Evolutionary conservation across 2,113 vertebrate genomes (phyloP), one percentile per base, ranked within the genome.

Genomic region (Elephas maximus): DNA sequence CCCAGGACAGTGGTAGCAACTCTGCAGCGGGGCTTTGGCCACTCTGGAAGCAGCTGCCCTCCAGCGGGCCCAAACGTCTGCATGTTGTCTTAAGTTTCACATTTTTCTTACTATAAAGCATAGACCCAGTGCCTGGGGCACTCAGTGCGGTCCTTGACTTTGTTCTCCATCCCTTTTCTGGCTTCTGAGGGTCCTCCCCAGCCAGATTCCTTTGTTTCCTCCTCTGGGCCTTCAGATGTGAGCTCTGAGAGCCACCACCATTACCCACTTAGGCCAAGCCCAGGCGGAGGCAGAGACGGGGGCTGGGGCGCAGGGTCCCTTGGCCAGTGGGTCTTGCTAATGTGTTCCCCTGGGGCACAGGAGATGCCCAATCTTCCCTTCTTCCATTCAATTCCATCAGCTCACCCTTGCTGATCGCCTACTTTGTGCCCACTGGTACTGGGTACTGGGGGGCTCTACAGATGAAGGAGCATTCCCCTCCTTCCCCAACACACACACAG

Each of bases 401-500:
- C 23, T 17, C 63, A 26, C 33, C 26, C 0, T 0, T 5, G 41
- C 30, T 12, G 18, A 45, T 33, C 8, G 5, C 41, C 26, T 60
- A 37, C 69, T 23, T 2, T 14, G 44, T 11, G 2, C 60, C 4
- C 12, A 24, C 60, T n/a, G 28, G 30, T 1, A 1, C 57, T n/a
- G 51, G 48, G 74, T 44, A 15, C 45, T 17, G 12, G 18, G 28
- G 44, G 37, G 1, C 14, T 53, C 71, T 30, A 53, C 1, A 30
- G 73, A 45, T 62, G 33, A 45, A 24, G 9, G 23, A 0, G 18
- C 30, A 3, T 18, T 8, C 14, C 21, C 23, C 2, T 26, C 24
- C 14, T 6, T 1, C 3, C 24, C 24, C 1, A 1, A n/a, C 8
- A 37, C 44, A 53, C 41, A 88, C 0, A 0, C 23, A 37, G 41